Conservation (phyloP, 2,797 vertebrate genomes). For the Mycteria americana region DNA sequence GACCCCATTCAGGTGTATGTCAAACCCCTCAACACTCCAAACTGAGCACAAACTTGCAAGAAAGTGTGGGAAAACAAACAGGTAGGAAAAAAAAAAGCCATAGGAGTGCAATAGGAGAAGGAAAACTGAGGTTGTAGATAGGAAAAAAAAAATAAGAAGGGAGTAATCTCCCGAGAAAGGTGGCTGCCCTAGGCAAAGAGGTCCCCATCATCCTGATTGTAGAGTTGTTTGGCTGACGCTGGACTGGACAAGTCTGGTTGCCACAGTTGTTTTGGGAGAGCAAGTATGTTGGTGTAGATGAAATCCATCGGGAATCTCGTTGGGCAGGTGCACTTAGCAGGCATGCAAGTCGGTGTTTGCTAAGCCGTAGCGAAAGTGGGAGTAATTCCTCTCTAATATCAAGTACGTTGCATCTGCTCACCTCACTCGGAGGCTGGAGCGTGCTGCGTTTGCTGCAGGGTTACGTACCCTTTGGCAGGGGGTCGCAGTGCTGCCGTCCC, state of each 20-base stretch:
- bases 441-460: not conserved
- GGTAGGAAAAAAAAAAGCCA: not conserved
- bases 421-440: not conserved
- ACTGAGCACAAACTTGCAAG: not conserved
- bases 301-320: not conserved
- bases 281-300: too few species aligned
- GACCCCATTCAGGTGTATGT: not conserved
- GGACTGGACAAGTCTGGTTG: fast-evolving
- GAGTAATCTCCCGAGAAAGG: not conserved
- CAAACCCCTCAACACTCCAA: not conserved
- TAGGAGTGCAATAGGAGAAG: not conserved
- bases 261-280: not conserved
- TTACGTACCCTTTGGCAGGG: fast-evolving
- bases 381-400: not conserved
- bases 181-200: not conserved
- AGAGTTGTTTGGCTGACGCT: not conserved
- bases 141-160: not conserved
- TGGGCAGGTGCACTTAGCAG: not conserved
- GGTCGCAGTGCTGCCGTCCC: fast-evolving
- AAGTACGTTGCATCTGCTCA: not conserved
- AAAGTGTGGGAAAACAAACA: not conserved
- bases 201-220: fast-evolving
- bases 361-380: not conserved
- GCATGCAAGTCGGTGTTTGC: not conserved
- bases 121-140: not conserved